Evolutionary conservation across 2,888 invertebrate species (phyloP), one percentile per base, ranked within the genome.

Genomic region (Torymus tubicola): DNA sequence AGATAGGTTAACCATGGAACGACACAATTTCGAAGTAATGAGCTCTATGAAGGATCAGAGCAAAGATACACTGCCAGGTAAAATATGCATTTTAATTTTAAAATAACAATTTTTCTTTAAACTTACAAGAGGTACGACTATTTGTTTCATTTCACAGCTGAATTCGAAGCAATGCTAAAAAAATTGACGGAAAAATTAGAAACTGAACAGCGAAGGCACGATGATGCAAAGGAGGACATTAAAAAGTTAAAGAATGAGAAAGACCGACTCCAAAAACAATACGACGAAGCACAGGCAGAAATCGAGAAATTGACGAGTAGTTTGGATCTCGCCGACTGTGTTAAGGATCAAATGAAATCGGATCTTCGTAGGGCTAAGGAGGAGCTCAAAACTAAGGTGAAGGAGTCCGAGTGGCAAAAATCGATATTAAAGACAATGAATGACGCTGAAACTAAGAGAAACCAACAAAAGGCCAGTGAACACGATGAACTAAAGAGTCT

Each of bases 371-470:
- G 91, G 58, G 88, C 91, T 61, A 91, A 91, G 81, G 91, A 92
- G 61, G 92, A 93, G 18, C 89, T 91, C 65, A 92, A 92, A 85
- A 89, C 90, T 0, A 92, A 93, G 86, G 90, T 92, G 12, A 92
- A 93, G 82, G 92, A 92, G 86, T 91, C 93, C 24, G 92, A 92
- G 3, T 91, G 93, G 31, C 88, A 95, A 71, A 92, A 94, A 84
- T 91, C 93, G 55, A 90, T 94, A 0, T 90, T 90, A 1, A 87
- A 90, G 61, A 87, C 86, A 0, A 86, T 89, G 77, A 84, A 83
- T 2, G 88, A 90, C 12, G 87, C 87, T 0, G 89, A 89, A 18
- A 84, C 74, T 2, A 89, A 89, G 77, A 83, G 87, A 42, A 87
- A 88, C 24, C 85, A 86, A 52, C 86, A 86, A 61, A 86, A 84